Evolutionary conservation across 2,113 vertebrate genomes (phyloP), one percentile per base, ranked within the genome.

Genomic region (Phalacrocorax carbo): DNA sequence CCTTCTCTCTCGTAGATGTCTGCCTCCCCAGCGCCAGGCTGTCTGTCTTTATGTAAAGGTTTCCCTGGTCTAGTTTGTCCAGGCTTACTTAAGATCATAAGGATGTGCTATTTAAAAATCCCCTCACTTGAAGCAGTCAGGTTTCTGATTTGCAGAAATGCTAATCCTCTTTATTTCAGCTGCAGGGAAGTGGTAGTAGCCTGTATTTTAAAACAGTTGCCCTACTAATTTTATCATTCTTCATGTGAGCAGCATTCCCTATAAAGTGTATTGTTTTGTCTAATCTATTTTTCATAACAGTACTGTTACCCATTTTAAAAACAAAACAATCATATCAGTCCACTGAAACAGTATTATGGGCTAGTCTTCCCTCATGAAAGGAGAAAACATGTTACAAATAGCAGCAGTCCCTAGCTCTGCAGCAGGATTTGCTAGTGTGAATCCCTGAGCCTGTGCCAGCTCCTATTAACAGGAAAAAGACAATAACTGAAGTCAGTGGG

Each of bases 381-480:
- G 11, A 77, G 34, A 61, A 84, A 38, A 49, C 7, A 15, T 49
- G 69, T 68, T 15, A 48, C 19, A 69, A 93, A 70, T 22, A 73
- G 15, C 44, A 44, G 40, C 29, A 52, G 16, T 69, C 34, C 62
- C 46, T 65, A 42, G 51, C 13, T 82, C 38, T 94, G 84, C 49
- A 72, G 30, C 66, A 76, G 58, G 34, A 69, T 73, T 70, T 40
- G 48, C 36, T 69, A 21, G 26, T 25, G 46, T 70, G 79, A 94
- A 73, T 92, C 58, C 14, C 34, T 15, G 17, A 90, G 94, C 49
- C 75, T 81, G n/a, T 92, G 90, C 69, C 79, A 88, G 15, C 15
- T 88, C 79, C 92, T 55, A 42, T 90, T 92, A 92, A 21, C 40
- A 64, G 64, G 42, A 91, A 73, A 93, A 82, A 77, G 71, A 73